phyloP scores from a whole-genome alignment of 2,113 vertebrate species.

The Tyrannus savana region DNA sequence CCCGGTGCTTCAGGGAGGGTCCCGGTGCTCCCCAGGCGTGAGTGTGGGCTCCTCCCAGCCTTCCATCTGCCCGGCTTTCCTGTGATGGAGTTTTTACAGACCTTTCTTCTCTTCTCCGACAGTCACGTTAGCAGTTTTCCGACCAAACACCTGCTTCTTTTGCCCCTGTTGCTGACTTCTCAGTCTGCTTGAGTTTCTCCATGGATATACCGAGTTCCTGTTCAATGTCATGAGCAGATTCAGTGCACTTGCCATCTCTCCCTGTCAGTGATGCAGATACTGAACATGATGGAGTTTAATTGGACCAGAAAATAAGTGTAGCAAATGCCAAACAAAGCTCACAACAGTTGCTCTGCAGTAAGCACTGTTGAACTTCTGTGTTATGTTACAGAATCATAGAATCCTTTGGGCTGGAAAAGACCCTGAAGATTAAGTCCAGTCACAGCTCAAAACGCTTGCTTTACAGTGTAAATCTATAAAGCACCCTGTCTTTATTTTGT shows the following conservation, averaged over 20 bases:
- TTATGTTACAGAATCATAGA: not conserved
- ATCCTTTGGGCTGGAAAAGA: not conserved
- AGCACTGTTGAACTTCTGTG: not conserved
- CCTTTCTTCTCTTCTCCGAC: not conserved
- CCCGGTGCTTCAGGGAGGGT: not conserved
- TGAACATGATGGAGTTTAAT: not conserved
- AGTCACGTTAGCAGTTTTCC: not conserved
- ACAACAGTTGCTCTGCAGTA: not conserved
- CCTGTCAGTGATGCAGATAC: not conserved
- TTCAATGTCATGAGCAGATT: not conserved
- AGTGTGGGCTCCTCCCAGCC: rapidly evolving
- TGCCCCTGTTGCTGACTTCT: too few relatives aligned
- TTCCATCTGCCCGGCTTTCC: rapidly evolving
- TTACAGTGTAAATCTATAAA: not conserved
- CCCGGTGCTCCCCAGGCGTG: rapidly evolving
- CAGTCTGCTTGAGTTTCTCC: not conserved
- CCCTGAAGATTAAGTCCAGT: not conserved
- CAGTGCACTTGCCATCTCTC: not conserved
- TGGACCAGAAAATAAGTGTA: not conserved
- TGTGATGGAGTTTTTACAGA: not conserved
- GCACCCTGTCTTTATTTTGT: not conserved
- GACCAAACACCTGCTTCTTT: rapidly evolving
- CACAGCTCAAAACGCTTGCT: not conserved
- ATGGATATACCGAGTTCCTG: not conserved
- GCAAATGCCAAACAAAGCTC: not conserved